Evolutionary conservation across 2,797 vertebrate genomes (phyloP).

Genomic region (Nyctibius grandis): DNA sequence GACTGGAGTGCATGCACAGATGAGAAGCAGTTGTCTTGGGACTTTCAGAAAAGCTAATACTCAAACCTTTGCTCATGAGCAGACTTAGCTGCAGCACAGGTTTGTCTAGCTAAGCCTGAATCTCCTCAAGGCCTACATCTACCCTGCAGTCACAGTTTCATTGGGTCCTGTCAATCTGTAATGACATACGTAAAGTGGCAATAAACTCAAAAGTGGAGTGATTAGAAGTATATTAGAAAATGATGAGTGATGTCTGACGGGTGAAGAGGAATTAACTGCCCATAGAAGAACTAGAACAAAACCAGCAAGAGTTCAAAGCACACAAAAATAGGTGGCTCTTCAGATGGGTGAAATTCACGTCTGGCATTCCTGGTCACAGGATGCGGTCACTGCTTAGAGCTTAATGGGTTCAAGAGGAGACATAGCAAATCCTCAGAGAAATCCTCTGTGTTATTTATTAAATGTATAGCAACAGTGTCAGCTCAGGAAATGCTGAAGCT

Average conservation of each 20-base stretch:
- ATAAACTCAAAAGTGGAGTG: background rate
- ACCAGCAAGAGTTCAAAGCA: background rate
- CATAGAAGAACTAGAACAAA: background rate
- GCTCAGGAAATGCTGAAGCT: background rate
- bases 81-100: background rate
- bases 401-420: background rate
- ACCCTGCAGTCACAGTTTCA: background rate
- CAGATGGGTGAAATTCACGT: background rate
- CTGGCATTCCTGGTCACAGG: background rate
- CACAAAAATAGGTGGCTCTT: background rate
- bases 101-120: background rate
- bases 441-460: background rate
- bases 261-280: slow-evolving; percentile 19
- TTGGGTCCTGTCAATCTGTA: background rate
- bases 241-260: slow-evolving; percentile 10
- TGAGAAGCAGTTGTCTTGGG: background rate
- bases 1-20: background rate
- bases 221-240: slow-evolving; percentile 16
- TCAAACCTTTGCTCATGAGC: background rate
- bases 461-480: background rate
- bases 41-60: background rate
- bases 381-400: background rate
- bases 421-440: background rate
- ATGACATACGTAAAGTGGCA: background rate
- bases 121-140: background rate